Evolutionary conservation across 2,888 invertebrate genomes (phyloP), one percentile per base, ranked within the genome.

Genomic region (Agrochola lychnidis): DNA sequence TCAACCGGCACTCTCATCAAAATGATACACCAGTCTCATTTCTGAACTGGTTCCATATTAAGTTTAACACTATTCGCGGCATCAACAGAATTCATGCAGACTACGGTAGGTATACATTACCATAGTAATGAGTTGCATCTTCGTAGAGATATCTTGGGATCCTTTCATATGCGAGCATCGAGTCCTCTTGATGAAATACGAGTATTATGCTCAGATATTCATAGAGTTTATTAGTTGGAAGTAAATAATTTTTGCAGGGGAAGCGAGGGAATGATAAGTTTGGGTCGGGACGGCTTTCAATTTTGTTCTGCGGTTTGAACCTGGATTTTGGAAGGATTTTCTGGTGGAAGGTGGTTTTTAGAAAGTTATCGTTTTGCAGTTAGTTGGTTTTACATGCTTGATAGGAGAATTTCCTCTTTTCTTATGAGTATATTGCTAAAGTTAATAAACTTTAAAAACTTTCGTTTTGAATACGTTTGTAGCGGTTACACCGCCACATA

Each of bases 101-200:
- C 75, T 87, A 67, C 63, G 81, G 90, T 88, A 92, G 81, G 90
- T 88, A 92, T 92, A 91, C 88, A 92, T 93, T 93, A 89, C 83
- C 91, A 92, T 93, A 78, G 81, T 90, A 91, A 92, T 89, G 85
- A 89, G 87, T 53, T 86, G 85, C 87, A 87, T 82, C 84, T 81
- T 78, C 73, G 75, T 40, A 42, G 53, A 78, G 82, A 86, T 87
- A 86, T 85, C 90, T 87, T 76, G 75, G 74, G 76, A 81, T 81
- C 79, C 83, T 80, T 78, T 78, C 79, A 81, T 85, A 83, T 73
- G 83, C 76, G 77, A 70, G 78, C 70, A 79, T 81, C 76, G 76
- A 79, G 74, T 79, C 70, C 72, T 80, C 67, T 78, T 83, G 86
- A 81, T 87, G 83, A 87, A 87, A 85, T 85, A 85, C 77, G 86